Conservation (phyloP, 2,113 vertebrate species). For the Crocuta crocuta region DNA sequence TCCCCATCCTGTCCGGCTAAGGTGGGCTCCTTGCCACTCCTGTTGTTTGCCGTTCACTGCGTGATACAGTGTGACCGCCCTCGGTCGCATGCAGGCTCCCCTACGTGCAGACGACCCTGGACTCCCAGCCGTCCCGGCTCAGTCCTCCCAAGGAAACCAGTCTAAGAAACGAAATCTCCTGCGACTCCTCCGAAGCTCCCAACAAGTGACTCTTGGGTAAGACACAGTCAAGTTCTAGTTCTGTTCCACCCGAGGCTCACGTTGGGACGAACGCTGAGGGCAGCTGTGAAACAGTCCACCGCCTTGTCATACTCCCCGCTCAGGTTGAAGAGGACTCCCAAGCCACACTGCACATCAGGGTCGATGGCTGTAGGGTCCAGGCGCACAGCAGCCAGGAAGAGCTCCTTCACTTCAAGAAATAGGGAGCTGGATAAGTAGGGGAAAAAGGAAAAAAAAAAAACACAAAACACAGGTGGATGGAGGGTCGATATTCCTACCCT, state of each 20-base stretch:
- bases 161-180: not conserved
- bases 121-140: not conserved
- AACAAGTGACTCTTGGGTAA: not conserved
- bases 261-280: conserved; percentile 94
- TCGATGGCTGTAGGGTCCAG: conserved; percentile 92
- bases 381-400: conserved; percentile 94
- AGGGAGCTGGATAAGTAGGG: conserved; percentile 87
- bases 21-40: not conserved
- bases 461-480: not conserved
- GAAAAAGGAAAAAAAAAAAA: not conserved
- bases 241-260: conserved; percentile 83
- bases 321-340: conserved; percentile 98
- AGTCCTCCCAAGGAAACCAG: not conserved
- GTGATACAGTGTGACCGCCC: not conserved
- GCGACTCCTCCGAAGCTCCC: not conserved
- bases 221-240: not conserved
- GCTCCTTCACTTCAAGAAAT: conserved; percentile 95
- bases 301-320: conserved; percentile 98
- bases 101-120: not conserved
- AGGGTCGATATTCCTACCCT: not conserved
- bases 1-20: not conserved
- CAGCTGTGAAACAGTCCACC: conserved; percentile 97
- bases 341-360: conserved; percentile 97
- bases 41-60: not conserved
- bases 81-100: not conserved